These are phyloP conservation scores for Pterostichus madidus DNA, from an alignment of 2,888 invertebrate genomes.

Conservation along the genomic window DNA sequence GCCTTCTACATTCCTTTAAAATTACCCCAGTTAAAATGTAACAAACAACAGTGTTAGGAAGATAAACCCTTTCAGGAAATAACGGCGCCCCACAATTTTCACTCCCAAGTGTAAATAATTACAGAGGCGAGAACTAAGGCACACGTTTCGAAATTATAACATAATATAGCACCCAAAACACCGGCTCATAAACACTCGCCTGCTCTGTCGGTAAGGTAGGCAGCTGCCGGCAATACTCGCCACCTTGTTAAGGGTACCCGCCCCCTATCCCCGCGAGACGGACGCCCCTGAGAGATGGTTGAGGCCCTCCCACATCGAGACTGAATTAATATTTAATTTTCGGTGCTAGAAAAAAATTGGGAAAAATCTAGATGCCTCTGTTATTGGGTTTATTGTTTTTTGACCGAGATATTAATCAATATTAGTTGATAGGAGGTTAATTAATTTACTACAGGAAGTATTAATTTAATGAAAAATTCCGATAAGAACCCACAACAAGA, in stretches of 20 bases:
- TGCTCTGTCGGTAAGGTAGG: conserved; percentile 20
- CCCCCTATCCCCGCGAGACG: conserved; percentile 1
- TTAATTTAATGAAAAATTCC: conserved; percentile 21
- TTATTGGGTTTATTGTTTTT: conserved; percentile 57
- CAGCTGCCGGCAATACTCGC: conserved; percentile 37
- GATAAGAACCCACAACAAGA: no score
- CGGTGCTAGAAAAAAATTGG: conserved; percentile 43
- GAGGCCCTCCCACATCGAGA: conserved; percentile 64
- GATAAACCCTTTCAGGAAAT: conserved; percentile 43
- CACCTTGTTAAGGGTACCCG: conserved; percentile 19
- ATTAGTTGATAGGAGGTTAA: conserved; percentile 53
- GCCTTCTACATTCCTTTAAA: conserved; percentile 51
- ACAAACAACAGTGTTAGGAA: background rate
- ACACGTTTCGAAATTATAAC: conserved; percentile 56
- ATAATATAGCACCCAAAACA: conserved; percentile 58
- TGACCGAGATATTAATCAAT: conserved; percentile 59
- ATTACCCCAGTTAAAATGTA: conserved; percentile 39
- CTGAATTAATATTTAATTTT: conserved; percentile 67
- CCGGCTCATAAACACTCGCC: conserved; percentile 8
- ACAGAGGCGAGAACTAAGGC: conserved; percentile 41
- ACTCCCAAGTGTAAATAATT: conserved; percentile 54
- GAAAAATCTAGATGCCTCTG: conserved; percentile 46
- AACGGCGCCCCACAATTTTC: conserved; percentile 29
- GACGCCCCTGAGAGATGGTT: background rate
- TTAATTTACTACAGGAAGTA: conserved; percentile 58